Percentiles rank a stretch among this genome's conserved stretches.
phyloP scores from a whole-genome alignment of 2,797 vertebrate genomes.

The Clarias pachynema region DNA sequence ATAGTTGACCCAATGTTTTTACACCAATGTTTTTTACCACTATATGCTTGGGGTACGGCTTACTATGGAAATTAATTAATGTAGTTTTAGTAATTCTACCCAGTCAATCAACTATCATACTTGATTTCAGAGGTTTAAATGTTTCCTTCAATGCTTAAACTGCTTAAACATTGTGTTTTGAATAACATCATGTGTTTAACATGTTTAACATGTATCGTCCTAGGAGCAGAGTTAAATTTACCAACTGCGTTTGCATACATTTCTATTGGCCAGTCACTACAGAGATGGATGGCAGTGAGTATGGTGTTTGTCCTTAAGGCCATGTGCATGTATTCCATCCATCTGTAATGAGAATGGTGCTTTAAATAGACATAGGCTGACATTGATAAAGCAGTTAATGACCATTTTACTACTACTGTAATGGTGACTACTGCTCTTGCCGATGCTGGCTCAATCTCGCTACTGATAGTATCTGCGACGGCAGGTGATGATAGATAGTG shows the following conservation, averaged over 20 bases:
- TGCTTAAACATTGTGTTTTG: not conserved
- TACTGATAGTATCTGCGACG: not conserved
- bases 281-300: not conserved
- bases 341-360: conserved; percentile 17
- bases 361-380: conserved; percentile 36
- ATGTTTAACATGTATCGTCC: not conserved
- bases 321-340: conserved; percentile 17
- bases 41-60: too few relatives aligned
- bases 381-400: conserved; percentile 41
- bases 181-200: not conserved
- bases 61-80: not conserved
- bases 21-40: too few relatives aligned
- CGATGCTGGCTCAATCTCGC: conserved; percentile 38
- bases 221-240: not conserved
- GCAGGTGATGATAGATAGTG: conserved; percentile 19
- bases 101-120: not conserved
- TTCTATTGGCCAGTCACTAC: not conserved
- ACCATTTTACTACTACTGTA: conserved; percentile 32
- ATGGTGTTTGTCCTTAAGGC: conserved; percentile 31
- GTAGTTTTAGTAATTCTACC: not conserved
- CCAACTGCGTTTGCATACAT: not conserved
- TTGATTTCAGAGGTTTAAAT: not conserved
- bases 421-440: conserved; percentile 6
- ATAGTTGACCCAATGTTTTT: too few relatives aligned
- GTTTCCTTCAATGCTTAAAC: not conserved